Percentiles rank a stretch among this genome's conserved stretches.
phyloP scores from a whole-genome alignment of 2,888 invertebrate species.

The Andrena hattorfiana region DNA sequence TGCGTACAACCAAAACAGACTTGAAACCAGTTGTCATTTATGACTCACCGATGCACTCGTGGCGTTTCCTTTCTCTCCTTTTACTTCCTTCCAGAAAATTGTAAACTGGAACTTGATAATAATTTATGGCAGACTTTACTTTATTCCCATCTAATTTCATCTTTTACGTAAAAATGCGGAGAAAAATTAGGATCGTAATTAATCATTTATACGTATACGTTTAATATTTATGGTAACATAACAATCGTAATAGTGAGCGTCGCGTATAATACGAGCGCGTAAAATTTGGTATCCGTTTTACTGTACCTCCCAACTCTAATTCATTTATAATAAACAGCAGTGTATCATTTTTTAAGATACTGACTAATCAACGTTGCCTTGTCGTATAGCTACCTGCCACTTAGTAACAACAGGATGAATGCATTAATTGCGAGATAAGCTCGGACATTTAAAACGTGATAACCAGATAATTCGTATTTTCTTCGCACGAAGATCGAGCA shows the following conservation, averaged over 20 bases:
- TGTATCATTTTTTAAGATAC: too few relatives aligned
- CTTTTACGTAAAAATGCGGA: background rate
- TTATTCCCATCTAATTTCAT: background rate
- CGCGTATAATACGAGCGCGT: too few relatives aligned
- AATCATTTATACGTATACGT: too few relatives aligned
- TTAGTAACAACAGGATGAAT: too few relatives aligned
- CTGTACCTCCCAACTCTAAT: too few relatives aligned
- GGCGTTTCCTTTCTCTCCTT: conserved; percentile 58
- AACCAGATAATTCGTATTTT: background rate
- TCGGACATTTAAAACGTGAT: background rate
- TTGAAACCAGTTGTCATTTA: conserved; percentile 30
- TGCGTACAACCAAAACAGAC: conserved; percentile 41
- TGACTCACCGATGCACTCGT: conserved; percentile 45
- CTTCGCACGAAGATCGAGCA: background rate
- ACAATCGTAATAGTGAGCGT: too few relatives aligned
- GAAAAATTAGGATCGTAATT: background rate
- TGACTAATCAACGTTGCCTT: too few relatives aligned
- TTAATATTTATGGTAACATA: too few relatives aligned
- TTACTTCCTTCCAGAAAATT: conserved; percentile 34
- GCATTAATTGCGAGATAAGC: too few relatives aligned
- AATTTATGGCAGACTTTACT: background rate
- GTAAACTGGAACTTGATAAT: background rate
- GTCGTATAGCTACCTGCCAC: too few relatives aligned
- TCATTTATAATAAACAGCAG: too few relatives aligned
- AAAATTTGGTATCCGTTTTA: too few relatives aligned